These are phyloP conservation scores for Leptodirus hochenwartii DNA, from an alignment of 2,888 invertebrate genomes.

Conservation along the genomic window DNA sequence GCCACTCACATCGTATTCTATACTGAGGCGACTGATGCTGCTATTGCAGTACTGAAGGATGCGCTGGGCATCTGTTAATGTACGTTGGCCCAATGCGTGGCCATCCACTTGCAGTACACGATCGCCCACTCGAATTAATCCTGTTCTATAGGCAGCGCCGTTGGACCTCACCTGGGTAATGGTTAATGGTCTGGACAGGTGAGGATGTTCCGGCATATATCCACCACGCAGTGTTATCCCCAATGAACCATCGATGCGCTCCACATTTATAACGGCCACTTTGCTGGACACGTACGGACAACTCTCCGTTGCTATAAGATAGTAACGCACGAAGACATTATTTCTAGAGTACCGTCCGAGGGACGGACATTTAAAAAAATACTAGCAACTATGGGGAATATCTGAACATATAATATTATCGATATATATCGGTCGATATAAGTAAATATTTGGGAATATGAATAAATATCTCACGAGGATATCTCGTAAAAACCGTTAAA, in stretches of 20 bases:
- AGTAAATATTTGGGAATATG: too few species aligned
- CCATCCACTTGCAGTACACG: slow-evolving; percentile 74
- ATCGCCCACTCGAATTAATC: slow-evolving; percentile 80
- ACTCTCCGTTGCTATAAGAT: slow-evolving; percentile 42
- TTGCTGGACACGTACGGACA: slow-evolving; percentile 58
- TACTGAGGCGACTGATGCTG: slow-evolving; percentile 55
- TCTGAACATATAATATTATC: too few species aligned
- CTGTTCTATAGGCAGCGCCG: slow-evolving; percentile 80
- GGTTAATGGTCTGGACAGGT: slow-evolving; percentile 55
- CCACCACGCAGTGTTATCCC: slow-evolving; percentile 81
- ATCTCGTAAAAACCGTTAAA: too few species aligned
- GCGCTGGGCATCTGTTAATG: slow-evolving; percentile 68
- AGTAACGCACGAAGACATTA: too few species aligned
- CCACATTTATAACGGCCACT: slow-evolving; percentile 61
- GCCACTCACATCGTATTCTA: slow-evolving; percentile 86
- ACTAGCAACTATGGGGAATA: not conserved
- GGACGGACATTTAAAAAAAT: too few species aligned
- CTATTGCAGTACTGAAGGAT: slow-evolving; percentile 47
- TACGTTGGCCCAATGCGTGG: slow-evolving; percentile 49
- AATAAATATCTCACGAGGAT: too few species aligned
- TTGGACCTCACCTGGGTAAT: slow-evolving; percentile 79
- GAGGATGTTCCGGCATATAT: slow-evolving; percentile 40
- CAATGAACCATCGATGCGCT: slow-evolving; percentile 63
- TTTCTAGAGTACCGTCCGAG: too few species aligned
- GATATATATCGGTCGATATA: too few species aligned